Evolutionary conservation across 2,113 vertebrate species (phyloP).

Genomic region (Caranx melampygus): DNA sequence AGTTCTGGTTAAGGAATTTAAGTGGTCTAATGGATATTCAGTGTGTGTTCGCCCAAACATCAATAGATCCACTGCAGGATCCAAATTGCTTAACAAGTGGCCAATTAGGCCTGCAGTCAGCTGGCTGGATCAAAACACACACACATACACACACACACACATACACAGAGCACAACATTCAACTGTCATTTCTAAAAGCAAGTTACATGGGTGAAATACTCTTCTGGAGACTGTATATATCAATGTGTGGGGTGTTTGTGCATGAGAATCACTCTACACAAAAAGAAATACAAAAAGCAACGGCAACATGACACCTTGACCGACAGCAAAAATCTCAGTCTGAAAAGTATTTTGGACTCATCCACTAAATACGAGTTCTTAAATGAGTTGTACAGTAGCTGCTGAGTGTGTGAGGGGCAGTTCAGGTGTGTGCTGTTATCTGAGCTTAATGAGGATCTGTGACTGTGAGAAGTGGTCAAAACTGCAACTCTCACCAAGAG

Average conservation of each 20-base stretch:
- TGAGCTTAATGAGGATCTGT: neutral
- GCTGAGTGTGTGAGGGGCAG: neutral
- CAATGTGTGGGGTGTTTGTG: constrained; percentile 17
- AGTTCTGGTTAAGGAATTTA: constrained; percentile 9
- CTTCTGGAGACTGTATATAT: constrained; percentile 12
- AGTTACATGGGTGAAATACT: constrained; percentile 85
- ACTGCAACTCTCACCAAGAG: neutral
- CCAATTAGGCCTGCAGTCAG: constrained; percentile 88
- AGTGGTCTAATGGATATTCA: constrained; percentile 8
- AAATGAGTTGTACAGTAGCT: neutral
- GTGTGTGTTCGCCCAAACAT: constrained; percentile 80
- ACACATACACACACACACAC: constrained; percentile 29
- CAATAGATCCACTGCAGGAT: constrained; percentile 79
- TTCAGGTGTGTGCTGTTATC: constrained; percentile 5
- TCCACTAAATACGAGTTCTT: too few relatives aligned
- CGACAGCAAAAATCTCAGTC: neutral
- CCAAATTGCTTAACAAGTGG: constrained; percentile 90
- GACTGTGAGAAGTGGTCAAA: neutral
- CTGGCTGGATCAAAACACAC: constrained; percentile 49
- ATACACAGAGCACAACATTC: neutral
- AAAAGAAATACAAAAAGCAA: neutral
- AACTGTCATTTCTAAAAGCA: constrained; percentile 80
- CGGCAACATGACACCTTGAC: too few relatives aligned
- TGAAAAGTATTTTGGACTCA: neutral
- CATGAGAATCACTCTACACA: neutral